Conservation (phyloP, 2,797 vertebrate species). For the Lacerta agilis region DNA sequence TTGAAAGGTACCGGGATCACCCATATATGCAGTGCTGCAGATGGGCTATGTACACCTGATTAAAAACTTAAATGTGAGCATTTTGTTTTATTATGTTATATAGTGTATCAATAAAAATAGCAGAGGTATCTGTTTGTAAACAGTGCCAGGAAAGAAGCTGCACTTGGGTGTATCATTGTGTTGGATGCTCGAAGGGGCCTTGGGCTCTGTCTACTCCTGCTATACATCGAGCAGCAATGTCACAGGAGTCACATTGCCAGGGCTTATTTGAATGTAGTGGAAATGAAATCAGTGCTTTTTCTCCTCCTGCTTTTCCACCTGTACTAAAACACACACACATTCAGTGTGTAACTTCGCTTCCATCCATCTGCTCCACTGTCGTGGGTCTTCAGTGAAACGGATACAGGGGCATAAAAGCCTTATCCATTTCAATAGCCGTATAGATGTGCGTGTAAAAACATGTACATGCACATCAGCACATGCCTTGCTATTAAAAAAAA, state of each 20-base stretch:
- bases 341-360: not conserved
- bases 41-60: conserved; percentile 38
- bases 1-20: conserved; percentile 60
- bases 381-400: not conserved
- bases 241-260: not conserved
- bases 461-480: no score
- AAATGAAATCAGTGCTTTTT: conserved; percentile 15
- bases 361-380: no score
- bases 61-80: conserved; percentile 64
- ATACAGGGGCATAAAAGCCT: not conserved
- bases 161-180: conserved; percentile 40
- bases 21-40: conserved; percentile 54
- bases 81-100: conserved; percentile 52
- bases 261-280: conserved; percentile 40
- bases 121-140: conserved; percentile 57
- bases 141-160: conserved; percentile 40
- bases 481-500: no score
- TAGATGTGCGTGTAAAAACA: no score
- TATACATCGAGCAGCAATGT: not conserved
- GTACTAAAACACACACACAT: conserved; percentile 4
- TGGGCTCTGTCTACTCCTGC: not conserved
- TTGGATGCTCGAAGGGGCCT: not conserved
- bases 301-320: not conserved
- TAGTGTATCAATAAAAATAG: conserved; percentile 57
- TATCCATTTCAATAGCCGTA: not conserved